These are phyloP conservation scores for Drosophila mayaguana DNA, from an alignment of 2,888 invertebrate species.

Conservation along the genomic window DNA sequence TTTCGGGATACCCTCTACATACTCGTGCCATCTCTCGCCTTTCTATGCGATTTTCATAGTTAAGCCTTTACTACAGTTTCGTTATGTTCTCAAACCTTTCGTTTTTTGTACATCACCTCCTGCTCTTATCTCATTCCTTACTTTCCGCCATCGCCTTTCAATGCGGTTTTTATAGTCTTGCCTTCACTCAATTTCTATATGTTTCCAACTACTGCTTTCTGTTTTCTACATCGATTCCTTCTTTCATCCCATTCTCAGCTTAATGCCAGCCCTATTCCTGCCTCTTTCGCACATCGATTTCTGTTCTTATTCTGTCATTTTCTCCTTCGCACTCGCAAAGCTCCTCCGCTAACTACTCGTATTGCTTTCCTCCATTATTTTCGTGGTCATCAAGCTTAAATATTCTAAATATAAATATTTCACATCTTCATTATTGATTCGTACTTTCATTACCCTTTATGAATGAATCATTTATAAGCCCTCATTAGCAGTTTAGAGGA, in stretches of 20 bases:
- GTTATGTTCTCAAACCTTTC: background rate
- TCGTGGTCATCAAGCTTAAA: background rate
- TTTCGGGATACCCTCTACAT: background rate
- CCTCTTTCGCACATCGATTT: background rate
- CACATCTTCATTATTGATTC: background rate
- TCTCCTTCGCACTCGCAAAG: background rate
- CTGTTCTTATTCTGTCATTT: background rate
- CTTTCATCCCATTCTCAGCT: background rate
- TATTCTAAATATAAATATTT: background rate
- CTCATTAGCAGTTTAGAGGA: background rate
- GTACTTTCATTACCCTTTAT: background rate
- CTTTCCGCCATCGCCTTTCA: background rate
- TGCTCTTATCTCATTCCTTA: background rate
- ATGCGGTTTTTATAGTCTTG: background rate
- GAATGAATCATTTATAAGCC: slow-evolving; percentile 2
- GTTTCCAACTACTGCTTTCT: background rate
- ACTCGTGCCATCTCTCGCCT: background rate
- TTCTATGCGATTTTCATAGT: background rate
- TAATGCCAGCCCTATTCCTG: background rate
- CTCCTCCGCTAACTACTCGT: background rate
- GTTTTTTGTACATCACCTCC: background rate
- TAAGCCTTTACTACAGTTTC: background rate
- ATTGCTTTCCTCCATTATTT: background rate
- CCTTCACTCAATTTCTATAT: background rate
- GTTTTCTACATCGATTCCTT: background rate